Evolutionary conservation across 2,888 invertebrate species (phyloP).

Genomic region (Eupithecia dodoneata): DNA sequence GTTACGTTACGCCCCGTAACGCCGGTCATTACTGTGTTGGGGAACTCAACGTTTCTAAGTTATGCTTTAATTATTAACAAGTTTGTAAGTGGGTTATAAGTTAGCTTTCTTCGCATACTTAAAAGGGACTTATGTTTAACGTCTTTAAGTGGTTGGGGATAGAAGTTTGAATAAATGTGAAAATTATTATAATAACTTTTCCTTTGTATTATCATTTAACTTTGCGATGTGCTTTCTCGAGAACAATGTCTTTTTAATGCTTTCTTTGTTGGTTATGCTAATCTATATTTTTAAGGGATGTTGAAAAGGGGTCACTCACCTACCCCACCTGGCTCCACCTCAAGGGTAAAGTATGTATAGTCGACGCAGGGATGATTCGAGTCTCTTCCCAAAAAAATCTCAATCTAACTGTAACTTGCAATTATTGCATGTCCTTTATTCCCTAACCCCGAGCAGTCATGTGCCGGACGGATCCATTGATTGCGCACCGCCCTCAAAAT

Average conservation of each 20-base stretch:
- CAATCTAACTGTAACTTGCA: too few species aligned
- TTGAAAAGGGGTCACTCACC: not conserved
- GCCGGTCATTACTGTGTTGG: slow-evolving; percentile 2
- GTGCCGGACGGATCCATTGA: too few species aligned
- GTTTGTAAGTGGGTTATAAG: slow-evolving; percentile 32
- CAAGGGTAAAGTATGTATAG: too few species aligned
- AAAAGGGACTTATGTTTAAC: slow-evolving; percentile 19
- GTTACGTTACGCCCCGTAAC: too few species aligned
- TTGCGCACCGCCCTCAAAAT: too few species aligned
- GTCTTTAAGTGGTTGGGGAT: slow-evolving; percentile 13
- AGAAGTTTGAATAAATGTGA: slow-evolving; percentile 31
- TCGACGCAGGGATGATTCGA: too few species aligned
- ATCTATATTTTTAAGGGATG: not conserved
- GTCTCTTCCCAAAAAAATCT: too few species aligned
- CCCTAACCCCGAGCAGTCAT: too few species aligned
- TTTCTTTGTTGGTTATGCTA: not conserved
- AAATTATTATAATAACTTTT: slow-evolving; percentile 28
- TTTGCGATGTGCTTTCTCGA: slow-evolving; percentile 9
- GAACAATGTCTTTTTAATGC: not conserved
- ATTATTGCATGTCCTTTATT: too few species aligned
- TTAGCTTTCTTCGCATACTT: slow-evolving; percentile 33
- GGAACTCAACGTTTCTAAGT: slow-evolving; percentile 35
- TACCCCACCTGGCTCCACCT: too few species aligned
- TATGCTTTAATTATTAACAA: slow-evolving; percentile 42
- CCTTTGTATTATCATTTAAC: slow-evolving; percentile 15